Evolutionary conservation across 2,113 vertebrate genomes (phyloP).

Genomic region (Lepidothrix coronata): DNA sequence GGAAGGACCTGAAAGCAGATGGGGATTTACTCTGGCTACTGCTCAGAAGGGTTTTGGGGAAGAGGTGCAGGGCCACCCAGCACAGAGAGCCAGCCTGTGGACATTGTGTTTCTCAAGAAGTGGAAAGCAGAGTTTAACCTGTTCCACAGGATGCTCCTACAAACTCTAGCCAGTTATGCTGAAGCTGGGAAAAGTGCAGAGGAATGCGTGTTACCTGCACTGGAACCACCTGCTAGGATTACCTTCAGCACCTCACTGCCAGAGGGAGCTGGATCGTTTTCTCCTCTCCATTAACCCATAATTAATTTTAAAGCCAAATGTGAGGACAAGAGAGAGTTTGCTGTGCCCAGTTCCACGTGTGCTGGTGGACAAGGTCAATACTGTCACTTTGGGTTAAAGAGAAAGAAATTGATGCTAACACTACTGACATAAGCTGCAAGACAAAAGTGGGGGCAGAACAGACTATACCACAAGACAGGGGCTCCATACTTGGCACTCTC

Average conservation of each 20-base stretch:
- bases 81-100: neutral
- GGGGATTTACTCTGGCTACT: neutral
- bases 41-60: neutral
- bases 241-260: neutral
- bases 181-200: neutral
- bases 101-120: neutral
- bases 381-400: neutral
- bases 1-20: constrained; percentile 50
- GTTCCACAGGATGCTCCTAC: neutral
- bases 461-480: neutral
- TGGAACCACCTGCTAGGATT: neutral
- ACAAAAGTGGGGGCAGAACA: neutral
- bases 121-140: neutral
- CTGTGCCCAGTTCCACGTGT: neutral
- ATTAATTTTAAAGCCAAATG: neutral
- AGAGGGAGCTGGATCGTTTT: neutral
- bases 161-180: neutral
- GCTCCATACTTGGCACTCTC: constrained; percentile 68
- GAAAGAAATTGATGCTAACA: neutral
- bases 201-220: accelerated
- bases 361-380: accelerated
- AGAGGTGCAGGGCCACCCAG: neutral
- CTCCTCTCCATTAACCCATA: neutral
- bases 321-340: neutral
- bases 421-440: neutral